Evolutionary conservation across 2,888 invertebrate species (phyloP), one percentile per base, ranked within the genome.

Genomic region (Fragum whitleyi): DNA sequence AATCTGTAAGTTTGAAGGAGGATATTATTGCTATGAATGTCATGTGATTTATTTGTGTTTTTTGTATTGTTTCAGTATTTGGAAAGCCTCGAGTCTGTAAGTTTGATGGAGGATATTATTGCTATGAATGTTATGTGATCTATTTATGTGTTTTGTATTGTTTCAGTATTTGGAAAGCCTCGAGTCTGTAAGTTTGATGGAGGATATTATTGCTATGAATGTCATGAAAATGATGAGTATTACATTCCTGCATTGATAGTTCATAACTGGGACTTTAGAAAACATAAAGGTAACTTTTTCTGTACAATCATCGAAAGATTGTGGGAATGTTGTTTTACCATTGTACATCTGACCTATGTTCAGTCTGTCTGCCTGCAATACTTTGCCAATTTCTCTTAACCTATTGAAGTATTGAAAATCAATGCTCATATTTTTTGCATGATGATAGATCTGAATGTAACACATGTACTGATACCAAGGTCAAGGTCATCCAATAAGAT

Each of bases 261-360:
- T 75, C 97, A 97, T 93, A 98, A 98, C 93, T 99, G 98, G 98
- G 98, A 99, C 94, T 97, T 98, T 87, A 89, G 91, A 51, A 92
- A 92, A 85, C 91, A 91, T 62, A 89, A 89, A 90, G 93, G 93
- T 93, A 76, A 83, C 74, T 36, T 6, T 36, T 36, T 36, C n/a
- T n/a, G n/a, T n/a, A n/a, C n/a, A 2, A n/a, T 42, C 16, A 7
- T 14, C 9, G 11, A 9, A 16, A 59, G 14, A 16, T 9, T n/a
- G 59, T 16, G 16, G 47, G 47, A 47, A 47, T 47, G 16, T 47
- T 47, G 47, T 47, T 47, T 47, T 16, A 47, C 47, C 9, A 19
- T 47, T 47, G 47, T n/a, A n/a, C n/a, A n/a, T n/a, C n/a, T n/a
- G n/a, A n/a, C n/a, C n/a, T n/a, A n/a, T n/a, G n/a, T n/a, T n/a